Conservation (phyloP, 2,797 vertebrate genomes). For the Graptemys geographica region DNA sequence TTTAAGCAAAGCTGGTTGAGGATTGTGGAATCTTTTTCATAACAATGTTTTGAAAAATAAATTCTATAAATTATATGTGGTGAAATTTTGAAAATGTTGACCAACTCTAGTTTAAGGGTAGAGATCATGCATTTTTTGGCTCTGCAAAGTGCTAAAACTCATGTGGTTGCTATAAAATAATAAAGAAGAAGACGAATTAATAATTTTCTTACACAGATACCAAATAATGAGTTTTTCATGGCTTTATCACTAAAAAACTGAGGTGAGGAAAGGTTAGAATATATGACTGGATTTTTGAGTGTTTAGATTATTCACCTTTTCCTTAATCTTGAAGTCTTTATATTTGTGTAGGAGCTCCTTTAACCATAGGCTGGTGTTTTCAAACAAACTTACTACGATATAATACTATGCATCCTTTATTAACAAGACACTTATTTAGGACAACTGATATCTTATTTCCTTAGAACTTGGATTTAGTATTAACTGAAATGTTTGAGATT, state of each 20-base stretch:
- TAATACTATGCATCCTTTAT: neutral
- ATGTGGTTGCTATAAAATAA: neutral
- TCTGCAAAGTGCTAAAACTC: neutral
- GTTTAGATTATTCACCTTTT: neutral
- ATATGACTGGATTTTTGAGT: neutral
- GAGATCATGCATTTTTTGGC: neutral
- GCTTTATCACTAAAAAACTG: neutral
- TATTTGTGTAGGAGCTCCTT: neutral
- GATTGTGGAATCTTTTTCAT: neutral
- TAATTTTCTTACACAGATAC: neutral
- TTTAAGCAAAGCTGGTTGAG: slow-evolving; percentile 38
- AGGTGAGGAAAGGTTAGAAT: neutral
- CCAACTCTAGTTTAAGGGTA: neutral
- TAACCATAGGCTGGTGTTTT: neutral
- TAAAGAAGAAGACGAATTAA: neutral
- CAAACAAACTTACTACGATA: neutral
- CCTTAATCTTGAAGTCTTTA: neutral
- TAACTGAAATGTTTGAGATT: neutral
- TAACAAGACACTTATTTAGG: slow-evolving; percentile 1
- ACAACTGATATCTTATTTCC: neutral
- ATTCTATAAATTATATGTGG: neutral
- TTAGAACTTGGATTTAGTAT: neutral
- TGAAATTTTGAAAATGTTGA: neutral
- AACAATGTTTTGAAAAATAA: neutral
- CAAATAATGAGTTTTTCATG: neutral